These are phyloP conservation scores for Myotis brandtii DNA, from an alignment of 2,113 vertebrate genomes.

Conservation along the genomic window DNA sequence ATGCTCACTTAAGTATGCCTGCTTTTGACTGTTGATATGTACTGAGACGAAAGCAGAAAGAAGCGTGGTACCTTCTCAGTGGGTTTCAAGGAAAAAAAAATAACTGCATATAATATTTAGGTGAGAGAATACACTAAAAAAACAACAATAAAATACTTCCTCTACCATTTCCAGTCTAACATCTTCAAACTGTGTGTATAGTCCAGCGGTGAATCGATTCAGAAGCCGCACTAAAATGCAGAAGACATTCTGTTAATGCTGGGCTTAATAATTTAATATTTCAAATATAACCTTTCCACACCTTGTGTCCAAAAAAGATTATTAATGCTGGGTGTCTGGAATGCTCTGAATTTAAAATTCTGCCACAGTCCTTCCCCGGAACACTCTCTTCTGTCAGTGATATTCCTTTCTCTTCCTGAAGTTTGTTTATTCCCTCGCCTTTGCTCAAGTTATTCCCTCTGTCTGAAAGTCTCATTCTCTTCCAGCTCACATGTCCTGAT, in stretches of 20 bases:
- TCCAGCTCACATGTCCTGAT: neutral
- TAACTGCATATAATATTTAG: neutral
- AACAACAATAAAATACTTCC: neutral
- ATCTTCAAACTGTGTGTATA: neutral
- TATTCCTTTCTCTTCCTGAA: neutral
- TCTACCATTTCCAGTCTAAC: neutral
- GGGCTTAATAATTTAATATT: conserved; percentile 85
- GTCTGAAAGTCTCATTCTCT: neutral
- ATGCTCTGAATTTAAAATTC: conserved; percentile 71
- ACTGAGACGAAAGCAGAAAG: neutral
- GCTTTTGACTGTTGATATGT: neutral
- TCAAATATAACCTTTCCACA: conserved; percentile 83
- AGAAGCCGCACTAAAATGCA: conserved; percentile 50
- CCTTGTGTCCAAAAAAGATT: conserved; percentile 77
- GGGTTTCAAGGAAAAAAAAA: conserved; percentile 23
- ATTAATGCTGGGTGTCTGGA: conserved; percentile 78
- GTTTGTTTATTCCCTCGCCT: neutral
- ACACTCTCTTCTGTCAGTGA: neutral
- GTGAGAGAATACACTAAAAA: neutral
- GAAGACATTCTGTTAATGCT: conserved; percentile 77
- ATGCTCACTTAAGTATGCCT: neutral
- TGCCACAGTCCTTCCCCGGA: neutral
- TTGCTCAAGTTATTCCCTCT: neutral
- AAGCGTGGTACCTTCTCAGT: neutral
- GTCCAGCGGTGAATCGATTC: neutral